A percentile compares a stretch with the other conserved stretches of the same genome.
phyloP scores from a whole-genome alignment of 2,113 vertebrate genomes.

The Semnornis frantzii region DNA sequence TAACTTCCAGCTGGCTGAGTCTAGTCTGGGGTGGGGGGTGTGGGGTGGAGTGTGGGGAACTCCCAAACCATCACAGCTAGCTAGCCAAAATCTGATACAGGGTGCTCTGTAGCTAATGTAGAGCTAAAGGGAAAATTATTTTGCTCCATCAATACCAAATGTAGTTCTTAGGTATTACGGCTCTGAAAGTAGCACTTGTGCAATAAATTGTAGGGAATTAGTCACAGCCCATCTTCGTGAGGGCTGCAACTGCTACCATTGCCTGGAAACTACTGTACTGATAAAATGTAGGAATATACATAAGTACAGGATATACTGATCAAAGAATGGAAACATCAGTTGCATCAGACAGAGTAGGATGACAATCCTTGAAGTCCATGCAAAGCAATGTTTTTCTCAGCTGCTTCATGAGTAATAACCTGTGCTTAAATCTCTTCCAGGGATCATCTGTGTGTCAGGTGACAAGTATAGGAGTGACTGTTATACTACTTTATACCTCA shows the following conservation, averaged over 20 bases:
- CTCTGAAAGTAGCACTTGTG: neutral
- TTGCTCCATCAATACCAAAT: neutral
- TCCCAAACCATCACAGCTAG: neutral
- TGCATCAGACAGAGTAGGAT: neutral
- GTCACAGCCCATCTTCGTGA: neutral
- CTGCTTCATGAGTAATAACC: neutral
- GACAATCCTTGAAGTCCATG: neutral
- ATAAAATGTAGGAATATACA: neutral
- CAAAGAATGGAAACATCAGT: neutral
- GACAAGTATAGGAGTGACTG: slow-evolving; percentile 86
- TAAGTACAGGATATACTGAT: neutral
- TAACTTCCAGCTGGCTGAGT: no score
- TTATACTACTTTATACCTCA: slow-evolving; percentile 92
- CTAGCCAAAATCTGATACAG: neutral
- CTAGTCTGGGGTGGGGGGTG: no score
- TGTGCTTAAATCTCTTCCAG: slow-evolving; percentile 72
- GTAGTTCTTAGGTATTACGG: neutral
- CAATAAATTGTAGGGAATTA: neutral
- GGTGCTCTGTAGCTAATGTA: neutral
- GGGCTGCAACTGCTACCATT: neutral
- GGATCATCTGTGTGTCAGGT: slow-evolving; percentile 96
- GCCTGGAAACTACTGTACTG: neutral
- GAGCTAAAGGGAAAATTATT: neutral
- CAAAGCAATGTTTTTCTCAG: neutral
- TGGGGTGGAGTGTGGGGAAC: no score